Evolutionary conservation across 1,140 invertebrate genomes (phyloP).

Genomic region (Meteorus sp.): DNA sequence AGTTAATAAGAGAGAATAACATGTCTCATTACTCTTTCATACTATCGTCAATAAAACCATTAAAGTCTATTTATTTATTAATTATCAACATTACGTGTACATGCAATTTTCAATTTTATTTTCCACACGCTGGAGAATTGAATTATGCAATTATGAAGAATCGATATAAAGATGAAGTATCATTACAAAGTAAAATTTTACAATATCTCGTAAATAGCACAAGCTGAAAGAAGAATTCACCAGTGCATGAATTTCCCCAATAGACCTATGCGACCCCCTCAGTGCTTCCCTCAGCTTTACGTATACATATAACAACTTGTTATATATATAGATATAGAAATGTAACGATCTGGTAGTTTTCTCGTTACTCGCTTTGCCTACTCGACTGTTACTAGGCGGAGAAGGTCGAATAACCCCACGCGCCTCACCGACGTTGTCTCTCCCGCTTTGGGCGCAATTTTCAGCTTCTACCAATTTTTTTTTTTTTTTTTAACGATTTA

Average conservation of each 20-base stretch:
- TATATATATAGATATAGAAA: conserved; percentile 29
- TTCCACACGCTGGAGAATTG: no score
- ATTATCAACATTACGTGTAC: no score
- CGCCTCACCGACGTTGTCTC: not conserved
- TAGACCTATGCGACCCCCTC: not conserved
- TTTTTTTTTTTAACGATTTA: no score
- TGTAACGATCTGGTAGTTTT: conserved; percentile 19
- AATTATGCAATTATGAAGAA: no score
- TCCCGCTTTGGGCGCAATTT: not conserved
- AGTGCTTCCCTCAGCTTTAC: no score
- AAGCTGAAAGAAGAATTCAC: no score
- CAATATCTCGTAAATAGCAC: no score
- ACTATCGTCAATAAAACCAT: conserved; percentile 20
- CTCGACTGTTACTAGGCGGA: conserved; percentile 26
- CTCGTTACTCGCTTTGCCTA: conserved; percentile 27
- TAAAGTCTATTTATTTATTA: conserved; percentile 31
- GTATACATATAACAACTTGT: no score
- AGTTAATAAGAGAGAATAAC: conserved; percentile 39
- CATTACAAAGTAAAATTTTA: no score
- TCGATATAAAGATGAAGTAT: no score
- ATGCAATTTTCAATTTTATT: no score
- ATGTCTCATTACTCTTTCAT: conserved; percentile 36
- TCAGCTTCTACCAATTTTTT: not conserved
- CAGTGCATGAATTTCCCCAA: not conserved
- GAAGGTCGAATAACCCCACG: conserved; percentile 4